Evolutionary conservation across 2,113 vertebrate genomes (phyloP).

Genomic region (Sander lucioperca): DNA sequence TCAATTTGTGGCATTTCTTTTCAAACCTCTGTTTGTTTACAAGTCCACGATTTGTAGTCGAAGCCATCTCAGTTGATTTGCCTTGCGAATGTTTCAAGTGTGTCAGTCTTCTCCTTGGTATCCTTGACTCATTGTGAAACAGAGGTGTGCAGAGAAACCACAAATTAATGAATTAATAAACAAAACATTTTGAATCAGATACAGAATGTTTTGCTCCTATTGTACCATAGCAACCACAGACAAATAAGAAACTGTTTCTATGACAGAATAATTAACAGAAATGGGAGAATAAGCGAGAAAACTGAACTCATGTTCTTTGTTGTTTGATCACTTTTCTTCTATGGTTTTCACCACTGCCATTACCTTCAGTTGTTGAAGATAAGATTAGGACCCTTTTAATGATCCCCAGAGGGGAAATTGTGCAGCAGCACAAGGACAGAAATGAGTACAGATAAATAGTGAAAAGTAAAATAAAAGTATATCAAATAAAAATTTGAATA

Average conservation of each 20-base stretch:
- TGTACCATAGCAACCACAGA: slow-evolving; percentile 53
- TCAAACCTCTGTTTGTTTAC: slow-evolving; percentile 22
- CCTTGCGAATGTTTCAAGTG: slow-evolving; percentile 1
- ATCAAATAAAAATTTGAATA: neutral
- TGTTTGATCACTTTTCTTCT: slow-evolving; percentile 26
- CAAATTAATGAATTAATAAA: neutral
- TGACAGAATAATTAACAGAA: neutral
- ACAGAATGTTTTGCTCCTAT: neutral
- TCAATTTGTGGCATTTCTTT: neutral
- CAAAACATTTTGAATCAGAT: slow-evolving; percentile 10
- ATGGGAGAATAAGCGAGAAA: slow-evolving; percentile 2
- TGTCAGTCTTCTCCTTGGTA: slow-evolving; percentile 25
- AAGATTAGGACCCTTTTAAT: slow-evolving; percentile 6
- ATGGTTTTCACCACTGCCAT: neutral
- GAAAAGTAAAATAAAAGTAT: neutral
- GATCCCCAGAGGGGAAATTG: neutral
- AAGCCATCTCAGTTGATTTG: slow-evolving; percentile 36
- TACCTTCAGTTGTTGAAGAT: neutral
- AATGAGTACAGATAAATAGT: neutral
- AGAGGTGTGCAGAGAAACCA: slow-evolving; percentile 20
- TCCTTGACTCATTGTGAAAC: slow-evolving; percentile 32
- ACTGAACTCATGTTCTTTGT: neutral
- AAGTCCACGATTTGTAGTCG: slow-evolving; percentile 17
- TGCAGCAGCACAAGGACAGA: neutral
- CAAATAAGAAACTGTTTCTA: neutral